Evolutionary conservation across 2,113 vertebrate genomes (phyloP).

Genomic region (Fulmarus glacialis): DNA sequence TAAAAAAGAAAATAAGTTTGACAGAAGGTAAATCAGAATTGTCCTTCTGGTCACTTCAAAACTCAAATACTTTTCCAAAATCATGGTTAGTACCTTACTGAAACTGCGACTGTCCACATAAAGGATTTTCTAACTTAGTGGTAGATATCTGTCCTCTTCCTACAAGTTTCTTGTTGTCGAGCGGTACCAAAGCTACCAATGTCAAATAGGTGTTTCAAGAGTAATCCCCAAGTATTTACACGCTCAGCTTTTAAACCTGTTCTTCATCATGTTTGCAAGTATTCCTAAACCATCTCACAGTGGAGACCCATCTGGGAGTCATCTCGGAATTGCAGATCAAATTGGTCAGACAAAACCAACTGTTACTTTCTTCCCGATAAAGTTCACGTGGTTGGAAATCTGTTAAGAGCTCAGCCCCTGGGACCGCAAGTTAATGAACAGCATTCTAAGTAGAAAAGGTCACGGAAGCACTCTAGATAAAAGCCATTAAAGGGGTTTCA

Average conservation of each 20-base stretch:
- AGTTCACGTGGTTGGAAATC: slow-evolving; percentile 5
- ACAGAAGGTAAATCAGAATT: not conserved
- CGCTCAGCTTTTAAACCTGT: not conserved
- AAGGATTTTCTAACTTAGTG: slow-evolving; percentile 5
- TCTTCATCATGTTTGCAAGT: not conserved
- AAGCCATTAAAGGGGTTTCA: slow-evolving; percentile 47
- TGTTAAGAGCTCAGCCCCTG: not conserved
- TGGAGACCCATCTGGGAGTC: not conserved
- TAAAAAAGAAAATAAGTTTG: not conserved
- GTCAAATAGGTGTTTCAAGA: not conserved
- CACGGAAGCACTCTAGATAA: slow-evolving; percentile 40
- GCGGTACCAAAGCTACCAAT: not conserved
- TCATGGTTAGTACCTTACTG: not conserved
- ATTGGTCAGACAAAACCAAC: not conserved
- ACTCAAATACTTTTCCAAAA: not conserved
- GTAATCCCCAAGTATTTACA: not conserved
- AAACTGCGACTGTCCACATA: not conserved
- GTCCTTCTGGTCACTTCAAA: not conserved
- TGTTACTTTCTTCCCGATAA: not conserved
- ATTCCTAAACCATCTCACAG: not conserved
- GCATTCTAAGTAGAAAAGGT: slow-evolving; percentile 57
- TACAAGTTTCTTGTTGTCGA: not conserved
- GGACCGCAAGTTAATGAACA: not conserved
- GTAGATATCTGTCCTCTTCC: not conserved
- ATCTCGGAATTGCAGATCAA: not conserved